Evolutionary conservation across 2,113 vertebrate species (phyloP), one percentile per base, ranked within the genome.

Genomic region (Sapajus apella): DNA sequence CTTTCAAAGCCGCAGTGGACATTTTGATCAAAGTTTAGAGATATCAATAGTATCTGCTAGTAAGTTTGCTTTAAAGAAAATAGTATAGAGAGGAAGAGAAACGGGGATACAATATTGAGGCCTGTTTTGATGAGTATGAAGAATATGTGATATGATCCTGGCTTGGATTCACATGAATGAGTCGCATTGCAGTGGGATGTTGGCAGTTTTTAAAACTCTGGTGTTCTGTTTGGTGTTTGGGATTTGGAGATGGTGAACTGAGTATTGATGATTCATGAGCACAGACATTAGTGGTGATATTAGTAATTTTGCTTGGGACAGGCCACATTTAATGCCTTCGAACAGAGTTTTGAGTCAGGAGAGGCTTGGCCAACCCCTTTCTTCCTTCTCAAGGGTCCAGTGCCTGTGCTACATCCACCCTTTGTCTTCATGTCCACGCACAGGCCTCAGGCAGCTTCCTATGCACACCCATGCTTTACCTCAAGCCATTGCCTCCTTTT

Each of bases 391-490:
- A 40, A 12, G 25, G 80, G 18, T 20, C 6, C 18, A 37, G 7
- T 30, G 13, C 12, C 32, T 8, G 9, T 6, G 2, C 37, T 9
- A 2, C 13, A 2, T 3, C 30, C 25, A 23, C 6, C 16, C 23
- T n/a, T 32, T 72, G 9, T 66, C 13, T 79, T 61, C 43, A 13
- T 56, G 4, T 47, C 32, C n/a, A 0, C n/a, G 25, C 56, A 7
- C 17, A 8, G 55, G 70, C 35, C 55, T 37, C 16, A 13, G 27
- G 40, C 43, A 72, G 52, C 23, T 13, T 80, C 47, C 13, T 1
- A 1, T 8, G 40, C 25, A 18, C 6, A 27, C 35, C 21, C 0
- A 0, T 16, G 3, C 20, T 61, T 58, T 20, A 21, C 10, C 1
- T 20, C 23, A 14, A 64, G 32, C 25, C 13, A 6, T 47, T 76